These are phyloP conservation scores for Bagarius yarrelli DNA, from an alignment of 2,113 vertebrate genomes.

Conservation along the genomic window DNA sequence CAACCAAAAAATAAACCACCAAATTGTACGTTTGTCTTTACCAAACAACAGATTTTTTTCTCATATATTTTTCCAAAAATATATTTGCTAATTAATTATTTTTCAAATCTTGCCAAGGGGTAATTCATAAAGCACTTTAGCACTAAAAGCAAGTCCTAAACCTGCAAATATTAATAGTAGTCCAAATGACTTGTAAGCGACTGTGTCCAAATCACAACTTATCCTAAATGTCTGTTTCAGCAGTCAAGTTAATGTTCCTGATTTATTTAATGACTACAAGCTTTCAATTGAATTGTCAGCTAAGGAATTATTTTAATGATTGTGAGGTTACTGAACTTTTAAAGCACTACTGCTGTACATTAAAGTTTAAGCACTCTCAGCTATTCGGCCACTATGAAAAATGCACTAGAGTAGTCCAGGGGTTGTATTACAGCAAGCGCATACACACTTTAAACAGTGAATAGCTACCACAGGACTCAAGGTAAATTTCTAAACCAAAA, in stretches of 20 bases:
- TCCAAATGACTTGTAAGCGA: not conserved
- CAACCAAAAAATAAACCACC: not conserved
- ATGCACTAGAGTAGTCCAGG: not conserved
- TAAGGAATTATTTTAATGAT: not conserved
- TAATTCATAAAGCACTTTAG: not conserved
- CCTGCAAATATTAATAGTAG: not conserved
- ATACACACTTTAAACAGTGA: not conserved
- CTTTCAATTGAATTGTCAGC: not conserved
- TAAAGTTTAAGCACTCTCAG: not conserved
- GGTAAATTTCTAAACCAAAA: not conserved
- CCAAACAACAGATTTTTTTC: not conserved
- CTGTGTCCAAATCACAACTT: not conserved
- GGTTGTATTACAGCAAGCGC: not conserved
- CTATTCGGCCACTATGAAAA: not conserved
- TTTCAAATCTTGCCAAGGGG: not conserved
- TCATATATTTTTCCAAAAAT: not conserved
- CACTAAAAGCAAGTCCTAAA: not conserved
- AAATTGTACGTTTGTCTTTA: not conserved
- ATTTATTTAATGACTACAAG: not conserved
- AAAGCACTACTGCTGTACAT: not conserved
- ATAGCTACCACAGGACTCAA: not conserved
- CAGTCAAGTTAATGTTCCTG: not conserved
- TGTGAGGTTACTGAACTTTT: not conserved
- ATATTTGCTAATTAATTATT: not conserved
- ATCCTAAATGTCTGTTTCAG: not conserved